phyloP scores from a whole-genome alignment of 1,140 invertebrate genomes.

The Steinernema feltiae region DNA sequence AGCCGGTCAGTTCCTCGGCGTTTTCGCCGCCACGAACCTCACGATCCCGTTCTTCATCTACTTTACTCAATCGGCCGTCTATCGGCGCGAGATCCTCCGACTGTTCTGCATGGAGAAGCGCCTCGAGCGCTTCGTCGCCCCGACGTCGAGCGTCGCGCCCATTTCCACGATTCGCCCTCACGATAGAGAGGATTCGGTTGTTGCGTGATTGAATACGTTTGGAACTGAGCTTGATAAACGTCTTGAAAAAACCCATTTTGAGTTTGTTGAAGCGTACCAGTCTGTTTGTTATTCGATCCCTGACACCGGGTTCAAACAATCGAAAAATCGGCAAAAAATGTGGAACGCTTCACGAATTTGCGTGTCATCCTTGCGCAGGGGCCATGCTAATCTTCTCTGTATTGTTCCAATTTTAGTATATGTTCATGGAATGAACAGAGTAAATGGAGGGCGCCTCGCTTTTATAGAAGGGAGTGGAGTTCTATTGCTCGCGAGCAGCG shows the following conservation, averaged over 20 bases:
- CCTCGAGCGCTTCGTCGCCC: background rate
- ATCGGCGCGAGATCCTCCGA: background rate
- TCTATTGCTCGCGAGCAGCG: too few species aligned
- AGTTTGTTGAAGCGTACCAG: too few species aligned
- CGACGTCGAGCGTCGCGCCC: background rate
- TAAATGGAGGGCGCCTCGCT: too few species aligned
- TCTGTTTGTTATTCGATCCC: too few species aligned
- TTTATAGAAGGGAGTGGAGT: too few species aligned
- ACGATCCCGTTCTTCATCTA: background rate
- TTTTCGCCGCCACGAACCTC: background rate
- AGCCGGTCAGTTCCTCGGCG: background rate
- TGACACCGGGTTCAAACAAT: too few species aligned
- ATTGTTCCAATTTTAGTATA: constrained; percentile 73
- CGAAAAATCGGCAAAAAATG: constrained; percentile 40
- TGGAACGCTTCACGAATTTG: constrained; percentile 81
- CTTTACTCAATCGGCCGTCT: constrained; percentile 3
- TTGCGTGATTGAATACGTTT: too few species aligned
- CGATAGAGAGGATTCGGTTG: too few species aligned
- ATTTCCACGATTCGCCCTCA: too few species aligned
- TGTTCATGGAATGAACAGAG: constrained; percentile 55
- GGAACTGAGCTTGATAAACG: too few species aligned
- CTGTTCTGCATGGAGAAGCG: background rate
- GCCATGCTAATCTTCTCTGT: constrained; percentile 89
- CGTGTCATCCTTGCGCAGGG: constrained; percentile 87
- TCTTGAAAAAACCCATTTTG: too few species aligned